Base-by-base conservation (phyloP, 2,797 vertebrate genomes). In the Thalassophryne amazonica region DNA sequence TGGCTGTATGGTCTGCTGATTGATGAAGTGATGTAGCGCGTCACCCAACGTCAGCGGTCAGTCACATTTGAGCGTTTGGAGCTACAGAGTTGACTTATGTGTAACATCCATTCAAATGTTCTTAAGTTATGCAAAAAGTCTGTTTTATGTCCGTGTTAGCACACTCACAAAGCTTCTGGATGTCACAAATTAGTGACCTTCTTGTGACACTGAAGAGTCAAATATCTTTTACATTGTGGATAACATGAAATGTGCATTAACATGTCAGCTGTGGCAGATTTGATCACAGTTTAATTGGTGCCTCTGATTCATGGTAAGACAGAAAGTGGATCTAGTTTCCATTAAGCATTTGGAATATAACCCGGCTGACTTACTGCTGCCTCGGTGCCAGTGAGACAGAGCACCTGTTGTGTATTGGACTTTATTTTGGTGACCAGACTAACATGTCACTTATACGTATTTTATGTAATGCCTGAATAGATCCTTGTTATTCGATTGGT, bases 1-100 rank as follows among this genome's bases (percentile, higher is more conserved):
- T 88, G 81, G 83, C 78, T 67, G 78, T 65, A 60, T 9, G 63
- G 70, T 64, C 68, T 5, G 11, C 60, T 86, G 88, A 90, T 86
- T 68, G 84, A 90, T 89, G 84, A 76, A 52, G 58, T 35, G 19
- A 49, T 30, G 4, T 69, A 20, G 50, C 18, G 7, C 21, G 33
- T 61, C 70, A 47, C 24, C 65, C 48, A 7, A 65, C 55, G 67
- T 52, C 46, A 29, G 32, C 27, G 14, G 55, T 61, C 77, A 40
- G 40, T 40, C 38, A 15, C 35, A 55, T 52, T 20, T 18, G n/a
- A 18, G 30, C 1, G 30, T 36, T 39, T 27, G 4, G 35, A 52
- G 59, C 35, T 6, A 3, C 39, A 7, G 17, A 43, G 54, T 18
- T 73, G 72, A 80, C 68, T 68, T 60, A 69, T 47, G 60, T 23